Evolutionary conservation across 2,113 vertebrate genomes (phyloP).

Genomic region (Scatophagus argus): DNA sequence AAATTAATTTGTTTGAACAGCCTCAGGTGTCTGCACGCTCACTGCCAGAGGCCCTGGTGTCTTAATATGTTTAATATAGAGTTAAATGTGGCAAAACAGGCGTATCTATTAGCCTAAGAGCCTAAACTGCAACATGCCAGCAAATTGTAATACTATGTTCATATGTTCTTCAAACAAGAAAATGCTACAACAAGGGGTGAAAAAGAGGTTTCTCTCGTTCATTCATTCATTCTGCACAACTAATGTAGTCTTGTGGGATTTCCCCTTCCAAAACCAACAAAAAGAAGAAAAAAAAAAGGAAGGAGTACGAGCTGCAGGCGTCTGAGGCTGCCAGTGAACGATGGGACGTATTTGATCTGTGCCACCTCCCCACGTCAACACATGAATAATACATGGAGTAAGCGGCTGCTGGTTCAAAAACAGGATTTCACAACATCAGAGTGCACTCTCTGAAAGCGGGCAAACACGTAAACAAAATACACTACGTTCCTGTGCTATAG

Average conservation of each 20-base stretch:
- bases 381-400: conserved; percentile 53
- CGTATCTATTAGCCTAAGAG: neutral
- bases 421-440: conserved; percentile 18
- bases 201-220: neutral
- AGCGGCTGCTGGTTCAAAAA: conserved; percentile 24
- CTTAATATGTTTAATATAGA: conserved; percentile 12
- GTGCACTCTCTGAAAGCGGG: conserved; percentile 3
- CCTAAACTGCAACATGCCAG: neutral
- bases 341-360: conserved; percentile 49
- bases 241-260: conserved; percentile 5
- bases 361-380: conserved; percentile 12
- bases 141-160: neutral
- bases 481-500: neutral
- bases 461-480: conserved; percentile 5
- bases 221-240: conserved; percentile 10
- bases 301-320: neutral
- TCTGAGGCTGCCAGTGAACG: conserved; percentile 34
- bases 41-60: neutral
- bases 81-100: neutral
- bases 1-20: neutral
- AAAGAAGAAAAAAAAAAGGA: conserved; percentile 26
- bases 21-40: neutral
- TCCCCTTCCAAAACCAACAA: conserved; percentile 19
- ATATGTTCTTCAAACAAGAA: neutral
- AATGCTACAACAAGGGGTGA: neutral